Base-by-base conservation (phyloP, 2,113 vertebrate genomes). In the Madoqua kirkii region DNA sequence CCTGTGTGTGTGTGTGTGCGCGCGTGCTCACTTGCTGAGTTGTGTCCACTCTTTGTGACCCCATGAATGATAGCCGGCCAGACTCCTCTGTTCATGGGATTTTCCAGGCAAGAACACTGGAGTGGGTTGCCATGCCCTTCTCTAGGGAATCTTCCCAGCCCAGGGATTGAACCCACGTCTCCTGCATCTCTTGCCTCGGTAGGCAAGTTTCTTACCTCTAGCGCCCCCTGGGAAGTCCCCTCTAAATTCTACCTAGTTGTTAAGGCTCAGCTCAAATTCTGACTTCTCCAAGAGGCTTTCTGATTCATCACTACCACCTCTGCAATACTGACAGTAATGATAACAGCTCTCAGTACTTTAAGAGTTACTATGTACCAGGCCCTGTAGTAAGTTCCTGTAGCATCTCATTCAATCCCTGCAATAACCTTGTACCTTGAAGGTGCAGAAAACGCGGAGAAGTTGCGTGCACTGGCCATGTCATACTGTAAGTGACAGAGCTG, bases 11-110 rank as follows among this genome's bases (percentile, higher is more conserved):
- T 67, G 33, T 64, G 31, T 33, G 14, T 60, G 14, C 5, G 0
- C 1, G 5, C 5, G 0, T 0, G 5, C 36, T 43, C 71, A 74
- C 5, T 76, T 23, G 1, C 71, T 4, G 11, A 76, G 36, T 14
- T 27, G 71, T 76, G 40, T 76, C 23, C 71, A 76, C 36, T 76
- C 12, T 43, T 27, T 40, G 36, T 43, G 36, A 76, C 40, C 23
- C 71, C 40, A 43, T 43, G 23, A 43, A 27, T 40, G 43, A 27
- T 76, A 43, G 71, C 36, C 3, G 2, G 36, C 36, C 21, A 43
- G 71, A 11, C 23, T 76, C 71, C 12, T 76, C 71, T 76, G 36
- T 76, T 14, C 23, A 43, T 43, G 40, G 71, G 71, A 76, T 43
- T 76, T 27, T 76, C 40, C 71, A 27, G 71, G 71, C 71, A 76